Evolutionary conservation across 2,888 invertebrate species (phyloP).

Genomic region (Octodonta nipae): DNA sequence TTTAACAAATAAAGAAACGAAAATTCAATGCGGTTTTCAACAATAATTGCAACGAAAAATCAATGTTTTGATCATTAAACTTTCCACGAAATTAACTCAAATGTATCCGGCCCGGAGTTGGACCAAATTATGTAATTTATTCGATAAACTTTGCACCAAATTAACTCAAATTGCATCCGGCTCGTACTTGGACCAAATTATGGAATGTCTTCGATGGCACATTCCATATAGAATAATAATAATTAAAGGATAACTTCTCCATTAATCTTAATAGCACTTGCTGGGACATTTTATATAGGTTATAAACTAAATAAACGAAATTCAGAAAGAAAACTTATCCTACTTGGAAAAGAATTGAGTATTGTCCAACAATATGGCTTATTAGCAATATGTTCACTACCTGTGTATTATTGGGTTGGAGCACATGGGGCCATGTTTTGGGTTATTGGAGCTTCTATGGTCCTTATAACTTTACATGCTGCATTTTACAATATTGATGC

Average conservation of each 20-base stretch:
- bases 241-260: slow-evolving; percentile 90
- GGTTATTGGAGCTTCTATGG: slow-evolving; percentile 84
- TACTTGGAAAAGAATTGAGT: slow-evolving; percentile 55
- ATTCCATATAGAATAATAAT: too few species aligned
- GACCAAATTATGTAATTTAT: too few species aligned
- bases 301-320: slow-evolving; percentile 55
- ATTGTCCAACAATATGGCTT: slow-evolving; percentile 72
- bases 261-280: slow-evolving; percentile 67
- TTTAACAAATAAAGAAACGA: too few species aligned
- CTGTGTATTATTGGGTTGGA: slow-evolving; percentile 74
- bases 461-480: slow-evolving; percentile 78
- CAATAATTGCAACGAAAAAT: too few species aligned
- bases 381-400: slow-evolving; percentile 62
- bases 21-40: too few species aligned
- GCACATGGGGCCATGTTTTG: slow-evolving; percentile 88
- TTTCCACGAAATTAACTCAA: too few species aligned
- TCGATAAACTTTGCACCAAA: too few species aligned
- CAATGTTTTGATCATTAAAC: too few species aligned
- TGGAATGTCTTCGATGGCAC: too few species aligned
- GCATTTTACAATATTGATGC: slow-evolving; percentile 78
- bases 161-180: too few species aligned
- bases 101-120: too few species aligned
- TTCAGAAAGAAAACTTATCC: slow-evolving; percentile 39
- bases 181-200: too few species aligned
- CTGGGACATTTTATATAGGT: slow-evolving; percentile 65